Evolutionary conservation across 1,140 invertebrate genomes (phyloP), one percentile per base, ranked within the genome.

Genomic region (Mycetomoellerius zeteki): DNA sequence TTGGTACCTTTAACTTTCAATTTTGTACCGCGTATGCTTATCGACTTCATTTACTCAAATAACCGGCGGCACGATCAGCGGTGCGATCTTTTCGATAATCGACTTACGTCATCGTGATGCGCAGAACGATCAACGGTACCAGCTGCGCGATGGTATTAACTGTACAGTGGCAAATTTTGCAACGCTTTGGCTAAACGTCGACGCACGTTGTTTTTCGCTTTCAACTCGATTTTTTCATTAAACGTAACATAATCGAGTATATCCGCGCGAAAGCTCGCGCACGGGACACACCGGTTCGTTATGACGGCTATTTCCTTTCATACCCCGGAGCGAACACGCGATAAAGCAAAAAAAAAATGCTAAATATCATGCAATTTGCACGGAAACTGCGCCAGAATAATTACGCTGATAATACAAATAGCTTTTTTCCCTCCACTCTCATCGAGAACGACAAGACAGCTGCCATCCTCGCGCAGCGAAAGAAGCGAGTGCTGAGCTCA

Each of bases 331-430:
- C 47, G 2, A 2, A 19, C 43, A 56, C 37, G 21, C 33, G 62
- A 56, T 21, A 8, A 81, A 54, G 43, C 8, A 47, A 27, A 58
- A 58, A 82, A 62, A 56, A 65, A 65, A 52, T 43, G 12, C 16
- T 43, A 80, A 84, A 80, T 88, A 86, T 90, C 80, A 80, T 65
- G 64, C 88, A 90, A 90, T 88, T 90, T 88, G 43, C 77, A 16
- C 37, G 50, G 47, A 60, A 30, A 76, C 19, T 47, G 14, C 37
- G 64, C 27, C 52, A 65, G 76, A 21, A 71, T 88, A 90, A 90
- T 90, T 90, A 86, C 50, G 72, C 62, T 82, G 72, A 78, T 91
- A 88, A 90, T 69, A 80, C 81, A 71, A 87, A 90, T 85, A 67
- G 67, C 71, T 87, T 75, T 85, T 80, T 75, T 16, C 19, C 14